These are phyloP conservation scores for Scrobipalpa atriplicella DNA, from an alignment of 2,888 invertebrate genomes.

Conservation along the genomic window DNA sequence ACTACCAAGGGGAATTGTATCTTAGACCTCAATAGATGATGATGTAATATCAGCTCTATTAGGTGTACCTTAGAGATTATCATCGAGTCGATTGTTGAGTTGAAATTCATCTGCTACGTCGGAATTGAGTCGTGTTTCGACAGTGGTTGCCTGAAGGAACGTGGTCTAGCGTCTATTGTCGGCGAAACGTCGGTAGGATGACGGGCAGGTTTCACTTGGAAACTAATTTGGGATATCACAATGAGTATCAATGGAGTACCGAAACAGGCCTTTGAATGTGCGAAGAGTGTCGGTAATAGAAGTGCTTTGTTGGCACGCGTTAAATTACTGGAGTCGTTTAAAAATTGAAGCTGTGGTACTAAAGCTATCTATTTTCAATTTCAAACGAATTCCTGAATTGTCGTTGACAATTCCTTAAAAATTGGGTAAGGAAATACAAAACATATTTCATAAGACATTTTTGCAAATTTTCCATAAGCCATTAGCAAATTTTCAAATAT, in stretches of 20 bases:
- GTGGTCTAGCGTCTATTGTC: constrained; percentile 75
- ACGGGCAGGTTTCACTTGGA: constrained; percentile 74
- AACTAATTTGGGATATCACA: constrained; percentile 82
- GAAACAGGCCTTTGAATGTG: constrained; percentile 75
- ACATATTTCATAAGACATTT: not conserved
- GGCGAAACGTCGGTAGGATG: constrained; percentile 78
- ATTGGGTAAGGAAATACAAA: not conserved
- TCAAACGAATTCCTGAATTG: not conserved
- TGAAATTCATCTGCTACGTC: constrained; percentile 53
- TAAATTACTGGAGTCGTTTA: constrained; percentile 4
- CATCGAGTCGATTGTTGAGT: constrained; percentile 47
- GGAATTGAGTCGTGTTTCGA: constrained; percentile 64
- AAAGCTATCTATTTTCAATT: not conserved
- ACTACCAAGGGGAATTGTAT: constrained; percentile 57
- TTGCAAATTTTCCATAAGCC: not conserved
- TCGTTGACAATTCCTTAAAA: no score
- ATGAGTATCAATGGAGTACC: constrained; percentile 76
- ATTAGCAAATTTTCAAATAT: not conserved
- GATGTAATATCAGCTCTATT: constrained; percentile 71
- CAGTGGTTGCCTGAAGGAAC: constrained; percentile 71
- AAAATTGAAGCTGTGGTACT: constrained; percentile 2
- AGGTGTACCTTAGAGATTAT: constrained; percentile 52
- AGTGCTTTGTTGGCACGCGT: constrained; percentile 68
- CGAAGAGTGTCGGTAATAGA: constrained; percentile 66
- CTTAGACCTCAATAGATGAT: constrained; percentile 51